These are phyloP conservation scores for Anser brachyrhynchus DNA, from an alignment of 2,113 vertebrate species.

Conservation along the genomic window DNA sequence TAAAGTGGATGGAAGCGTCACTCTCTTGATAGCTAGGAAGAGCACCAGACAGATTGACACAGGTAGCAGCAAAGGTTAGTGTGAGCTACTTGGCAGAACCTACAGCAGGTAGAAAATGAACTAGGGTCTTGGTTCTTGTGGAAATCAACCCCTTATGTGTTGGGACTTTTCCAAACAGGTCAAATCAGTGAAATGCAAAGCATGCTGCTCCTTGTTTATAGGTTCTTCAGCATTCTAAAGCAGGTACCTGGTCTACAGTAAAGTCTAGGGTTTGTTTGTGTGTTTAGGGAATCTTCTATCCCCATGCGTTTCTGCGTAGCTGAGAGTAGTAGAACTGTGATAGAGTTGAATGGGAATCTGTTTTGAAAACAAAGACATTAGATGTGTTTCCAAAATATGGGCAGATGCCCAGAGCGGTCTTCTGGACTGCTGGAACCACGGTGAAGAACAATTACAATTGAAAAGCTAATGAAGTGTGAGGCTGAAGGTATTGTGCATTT, in stretches of 20 bases:
- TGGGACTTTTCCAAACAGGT: neutral
- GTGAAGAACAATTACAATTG: neutral
- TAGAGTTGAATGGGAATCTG: conserved; percentile 32
- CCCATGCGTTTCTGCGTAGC: neutral
- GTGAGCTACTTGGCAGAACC: neutral
- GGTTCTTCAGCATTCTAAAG: neutral
- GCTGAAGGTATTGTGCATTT: neutral
- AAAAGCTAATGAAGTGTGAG: neutral
- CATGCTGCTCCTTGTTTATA: neutral
- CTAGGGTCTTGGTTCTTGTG: neutral
- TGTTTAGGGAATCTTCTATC: neutral
- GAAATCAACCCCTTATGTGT: neutral
- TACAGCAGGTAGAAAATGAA: neutral
- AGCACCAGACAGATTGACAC: neutral
- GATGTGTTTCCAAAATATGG: conserved; percentile 55
- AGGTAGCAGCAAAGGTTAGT: neutral
- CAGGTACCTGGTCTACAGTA: conserved; percentile 37
- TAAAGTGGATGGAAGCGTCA: neutral
- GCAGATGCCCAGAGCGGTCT: conserved; percentile 1
- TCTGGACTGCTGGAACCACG: conserved; percentile 19
- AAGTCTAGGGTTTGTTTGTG: conserved; percentile 66
- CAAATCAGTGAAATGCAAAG: neutral
- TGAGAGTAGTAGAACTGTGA: conserved; percentile 21
- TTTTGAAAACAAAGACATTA: conserved; percentile 46
- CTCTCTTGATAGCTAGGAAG: neutral